Conservation (phyloP, 2,888 invertebrate genomes). For the Horisme vitalbata region DNA sequence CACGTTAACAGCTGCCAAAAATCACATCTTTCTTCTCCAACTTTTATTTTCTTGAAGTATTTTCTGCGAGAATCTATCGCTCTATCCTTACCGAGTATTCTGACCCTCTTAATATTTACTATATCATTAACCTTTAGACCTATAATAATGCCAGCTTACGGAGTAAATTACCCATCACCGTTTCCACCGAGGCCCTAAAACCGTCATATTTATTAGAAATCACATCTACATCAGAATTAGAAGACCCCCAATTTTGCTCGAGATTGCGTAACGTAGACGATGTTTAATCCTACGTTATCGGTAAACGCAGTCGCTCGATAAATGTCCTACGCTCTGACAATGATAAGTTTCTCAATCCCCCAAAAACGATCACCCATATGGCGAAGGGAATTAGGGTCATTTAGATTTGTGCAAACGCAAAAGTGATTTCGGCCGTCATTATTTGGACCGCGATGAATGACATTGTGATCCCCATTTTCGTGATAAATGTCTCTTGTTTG, state of each 20-base stretch:
- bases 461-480: constrained; percentile 53
- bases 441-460: constrained; percentile 57
- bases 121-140: constrained; percentile 44
- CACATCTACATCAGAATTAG: constrained; percentile 37
- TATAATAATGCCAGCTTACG: constrained; percentile 36
- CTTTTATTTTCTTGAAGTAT: constrained; percentile 26
- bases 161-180: constrained; percentile 39
- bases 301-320: constrained; percentile 58
- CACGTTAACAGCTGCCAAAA: constrained; percentile 35
- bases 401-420: constrained; percentile 34
- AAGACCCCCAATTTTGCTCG: constrained; percentile 50
- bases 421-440: constrained; percentile 39
- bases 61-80: constrained; percentile 33
- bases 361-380: constrained; percentile 36
- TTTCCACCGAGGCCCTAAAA: constrained; percentile 34
- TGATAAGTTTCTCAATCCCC: constrained; percentile 40
- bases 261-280: constrained; percentile 53
- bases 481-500: constrained; percentile 50
- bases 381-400: constrained; percentile 36
- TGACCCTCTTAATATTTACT: constrained; percentile 34
- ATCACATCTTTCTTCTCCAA: constrained; percentile 35
- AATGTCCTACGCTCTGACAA: constrained; percentile 48
- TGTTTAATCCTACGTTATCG: constrained; percentile 64
- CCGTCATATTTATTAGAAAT: constrained; percentile 39
- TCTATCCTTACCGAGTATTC: constrained; percentile 23